These are phyloP conservation scores for Petrosia ficiformis DNA, from an alignment of 37 sponge, comb jelly and placozoan genomes.

Conservation along the genomic window DNA sequence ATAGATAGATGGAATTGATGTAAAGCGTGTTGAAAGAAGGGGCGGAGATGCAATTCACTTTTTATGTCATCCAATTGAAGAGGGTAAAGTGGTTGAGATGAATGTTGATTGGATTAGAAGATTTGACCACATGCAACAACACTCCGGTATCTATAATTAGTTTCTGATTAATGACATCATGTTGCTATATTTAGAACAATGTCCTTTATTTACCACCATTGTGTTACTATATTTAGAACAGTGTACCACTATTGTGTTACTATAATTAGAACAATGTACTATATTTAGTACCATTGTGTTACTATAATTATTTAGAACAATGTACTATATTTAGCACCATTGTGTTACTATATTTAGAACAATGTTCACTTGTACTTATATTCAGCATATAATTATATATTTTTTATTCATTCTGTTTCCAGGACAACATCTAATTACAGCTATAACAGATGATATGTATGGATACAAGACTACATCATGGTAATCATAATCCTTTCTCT, in stretches of 20 bases:
- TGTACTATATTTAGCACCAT: too few relatives aligned
- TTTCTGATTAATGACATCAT: neutral
- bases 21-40: slow-evolving; percentile 66
- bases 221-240: too few relatives aligned
- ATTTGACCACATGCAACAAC: slow-evolving; percentile 99
- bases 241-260: too few relatives aligned
- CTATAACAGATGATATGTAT: slow-evolving; percentile 75
- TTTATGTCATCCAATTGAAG: slow-evolving; percentile 43
- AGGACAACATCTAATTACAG: slow-evolving; percentile 97
- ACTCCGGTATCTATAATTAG: slow-evolving; percentile 74
- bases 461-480: slow-evolving; percentile 90
- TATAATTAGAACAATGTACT: too few relatives aligned
- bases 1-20: slow-evolving; percentile 61
- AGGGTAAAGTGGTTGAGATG: slow-evolving; percentile 55
- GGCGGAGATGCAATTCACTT: slow-evolving; percentile 81
- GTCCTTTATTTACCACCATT: too few relatives aligned
- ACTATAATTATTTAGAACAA: too few relatives aligned
- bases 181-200: too few relatives aligned
- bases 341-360: too few relatives aligned
- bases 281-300: too few relatives aligned
- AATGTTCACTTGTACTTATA: too few relatives aligned
- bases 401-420: neutral
- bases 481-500: slow-evolving; percentile 20
- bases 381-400: too few relatives aligned
- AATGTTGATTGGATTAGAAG: slow-evolving; percentile 89